Percentiles rank a stretch among this genome's conserved stretches.
phyloP scores from a whole-genome alignment of 1,140 invertebrate species.

The Zaprionus inermis region DNA sequence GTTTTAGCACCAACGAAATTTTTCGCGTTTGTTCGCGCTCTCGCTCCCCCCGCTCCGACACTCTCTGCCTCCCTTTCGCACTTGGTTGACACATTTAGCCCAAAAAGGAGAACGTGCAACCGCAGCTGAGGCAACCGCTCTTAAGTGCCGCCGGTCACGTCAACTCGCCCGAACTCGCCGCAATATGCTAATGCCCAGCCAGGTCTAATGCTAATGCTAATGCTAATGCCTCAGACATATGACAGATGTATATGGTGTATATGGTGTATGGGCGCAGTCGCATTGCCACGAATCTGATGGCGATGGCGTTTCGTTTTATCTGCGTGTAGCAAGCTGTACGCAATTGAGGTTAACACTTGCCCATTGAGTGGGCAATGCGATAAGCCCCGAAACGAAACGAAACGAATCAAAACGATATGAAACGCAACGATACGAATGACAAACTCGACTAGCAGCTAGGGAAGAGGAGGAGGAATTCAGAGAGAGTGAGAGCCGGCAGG shows the following conservation, averaged over 20 bases:
- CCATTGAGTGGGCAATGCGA: constrained; percentile 34
- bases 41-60: neutral
- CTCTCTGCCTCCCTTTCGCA: neutral
- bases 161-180: constrained; percentile 27
- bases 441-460: neutral
- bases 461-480: too few species aligned
- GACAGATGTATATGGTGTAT: constrained; percentile 32
- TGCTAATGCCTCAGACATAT: constrained; percentile 56
- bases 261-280: constrained; percentile 43
- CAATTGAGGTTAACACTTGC: constrained; percentile 74
- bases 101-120: constrained; percentile 30
- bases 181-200: constrained; percentile 30
- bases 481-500: neutral
- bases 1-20: constrained; percentile 59
- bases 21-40: constrained; percentile 17
- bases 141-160: constrained; percentile 76
- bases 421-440: neutral
- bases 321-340: constrained; percentile 59
- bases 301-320: constrained; percentile 50
- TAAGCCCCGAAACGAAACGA: constrained; percentile 23
- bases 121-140: constrained; percentile 3
- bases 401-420: neutral
- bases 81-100: constrained; percentile 35
- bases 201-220: constrained; percentile 26
- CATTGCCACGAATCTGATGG: constrained; percentile 37